Evolutionary conservation across 2,113 vertebrate species (phyloP).

Genomic region (Ceyx margarethae): DNA sequence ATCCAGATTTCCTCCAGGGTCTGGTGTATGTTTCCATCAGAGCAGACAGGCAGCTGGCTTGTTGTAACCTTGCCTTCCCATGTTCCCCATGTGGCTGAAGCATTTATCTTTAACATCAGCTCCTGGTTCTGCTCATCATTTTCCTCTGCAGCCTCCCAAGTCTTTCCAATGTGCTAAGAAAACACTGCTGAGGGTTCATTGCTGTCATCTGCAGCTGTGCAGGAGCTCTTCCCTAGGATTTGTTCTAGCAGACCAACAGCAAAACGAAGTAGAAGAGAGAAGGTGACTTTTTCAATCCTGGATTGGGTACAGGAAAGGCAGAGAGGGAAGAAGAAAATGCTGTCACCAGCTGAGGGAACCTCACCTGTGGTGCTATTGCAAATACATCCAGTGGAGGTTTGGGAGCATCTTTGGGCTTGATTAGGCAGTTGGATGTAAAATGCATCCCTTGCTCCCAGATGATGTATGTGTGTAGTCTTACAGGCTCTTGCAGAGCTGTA

Average conservation of each 20-base stretch:
- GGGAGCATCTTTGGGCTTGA: neutral
- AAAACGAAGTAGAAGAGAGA: neutral
- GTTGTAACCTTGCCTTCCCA: neutral
- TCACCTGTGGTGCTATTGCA: neutral
- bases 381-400: neutral
- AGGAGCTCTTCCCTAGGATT: neutral
- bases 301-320: neutral
- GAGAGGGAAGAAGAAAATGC: neutral
- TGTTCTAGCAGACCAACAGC: neutral
- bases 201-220: neutral
- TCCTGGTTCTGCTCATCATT: neutral
- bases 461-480: neutral
- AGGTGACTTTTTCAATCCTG: neutral
- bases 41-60: neutral
- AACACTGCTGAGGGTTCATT: neutral
- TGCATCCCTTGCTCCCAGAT: neutral
- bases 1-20: neutral
- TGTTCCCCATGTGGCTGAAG: neutral
- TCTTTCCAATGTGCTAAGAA: neutral
- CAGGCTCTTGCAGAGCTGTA: neutral
- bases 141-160: neutral
- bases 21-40: neutral
- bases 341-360: neutral
- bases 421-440: neutral
- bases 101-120: neutral